These are phyloP conservation scores for Camponotus pennsylvanicus DNA, from an alignment of 1,140 invertebrate species.

Conservation along the genomic window DNA sequence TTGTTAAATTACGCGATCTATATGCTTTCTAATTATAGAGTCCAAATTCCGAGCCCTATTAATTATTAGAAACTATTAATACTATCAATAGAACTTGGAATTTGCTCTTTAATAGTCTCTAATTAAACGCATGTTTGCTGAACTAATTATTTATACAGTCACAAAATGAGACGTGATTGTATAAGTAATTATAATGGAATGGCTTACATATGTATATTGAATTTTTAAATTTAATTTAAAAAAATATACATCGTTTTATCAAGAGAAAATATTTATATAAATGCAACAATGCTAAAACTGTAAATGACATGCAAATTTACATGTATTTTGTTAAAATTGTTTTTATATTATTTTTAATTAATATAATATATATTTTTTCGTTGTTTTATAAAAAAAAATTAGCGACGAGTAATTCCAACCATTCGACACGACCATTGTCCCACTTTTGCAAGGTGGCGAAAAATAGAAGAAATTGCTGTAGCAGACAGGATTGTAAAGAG, in stretches of 20 bases:
- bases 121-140: neutral
- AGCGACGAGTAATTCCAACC: constrained; percentile 31
- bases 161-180: neutral
- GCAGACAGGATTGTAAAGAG: neutral
- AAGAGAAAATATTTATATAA: neutral
- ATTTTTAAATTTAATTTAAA: neutral
- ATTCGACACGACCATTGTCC: constrained; percentile 65
- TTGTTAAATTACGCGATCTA: neutral
- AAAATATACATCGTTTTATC: neutral
- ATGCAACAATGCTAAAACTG: neutral
- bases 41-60: neutral
- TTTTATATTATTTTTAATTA: neutral
- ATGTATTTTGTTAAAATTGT: neutral
- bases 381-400: neutral
- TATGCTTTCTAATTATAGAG: too few relatives aligned
- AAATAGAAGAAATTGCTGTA: constrained; percentile 32
- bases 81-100: neutral
- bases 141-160: neutral
- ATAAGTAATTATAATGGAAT: neutral
- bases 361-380: neutral
- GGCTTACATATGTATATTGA: neutral
- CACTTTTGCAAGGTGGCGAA: constrained; percentile 38
- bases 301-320: neutral
- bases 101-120: neutral
- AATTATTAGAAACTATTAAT: neutral